These are phyloP conservation scores for Drosophila nigritarsus DNA, from an alignment of 2,888 invertebrate species.

Conservation along the genomic window DNA sequence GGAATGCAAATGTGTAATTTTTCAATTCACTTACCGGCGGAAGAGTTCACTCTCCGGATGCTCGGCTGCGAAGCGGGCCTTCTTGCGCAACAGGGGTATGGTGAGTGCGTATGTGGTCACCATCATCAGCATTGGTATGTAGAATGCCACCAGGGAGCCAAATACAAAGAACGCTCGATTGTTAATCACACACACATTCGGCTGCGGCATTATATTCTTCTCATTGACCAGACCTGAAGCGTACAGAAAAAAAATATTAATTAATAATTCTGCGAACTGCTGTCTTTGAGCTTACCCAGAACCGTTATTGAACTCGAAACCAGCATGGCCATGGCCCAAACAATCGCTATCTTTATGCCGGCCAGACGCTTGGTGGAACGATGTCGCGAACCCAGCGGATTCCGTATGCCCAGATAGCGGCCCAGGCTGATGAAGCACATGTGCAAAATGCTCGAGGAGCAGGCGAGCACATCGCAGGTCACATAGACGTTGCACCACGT, in stretches of 20 bases:
- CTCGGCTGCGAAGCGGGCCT: slow-evolving; percentile 90
- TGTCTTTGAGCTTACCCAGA: slow-evolving; percentile 87
- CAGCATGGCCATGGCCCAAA: slow-evolving; percentile 95
- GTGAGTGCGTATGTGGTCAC: slow-evolving; percentile 96
- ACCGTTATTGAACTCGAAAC: slow-evolving; percentile 94
- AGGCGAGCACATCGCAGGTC: slow-evolving; percentile 97
- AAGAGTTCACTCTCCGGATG: slow-evolving; percentile 88
- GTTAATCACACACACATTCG: slow-evolving; percentile 92
- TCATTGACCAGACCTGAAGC: slow-evolving; percentile 90
- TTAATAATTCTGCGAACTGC: background rate
- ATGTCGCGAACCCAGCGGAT: slow-evolving; percentile 94
- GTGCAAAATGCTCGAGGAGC: slow-evolving; percentile 97
- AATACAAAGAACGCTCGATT: slow-evolving; percentile 94
- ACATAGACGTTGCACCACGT: slow-evolving; percentile 97
- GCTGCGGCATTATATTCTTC: slow-evolving; percentile 92
- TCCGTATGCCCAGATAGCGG: slow-evolving; percentile 94
- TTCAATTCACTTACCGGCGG: slow-evolving; percentile 83
- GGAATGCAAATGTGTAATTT: slow-evolving; percentile 32
- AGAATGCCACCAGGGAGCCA: slow-evolving; percentile 96
- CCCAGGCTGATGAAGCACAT: slow-evolving; percentile 96
- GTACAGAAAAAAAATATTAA: background rate
- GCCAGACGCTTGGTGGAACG: slow-evolving; percentile 93
- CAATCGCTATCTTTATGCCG: slow-evolving; percentile 94
- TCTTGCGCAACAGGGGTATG: slow-evolving; percentile 92
- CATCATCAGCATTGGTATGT: slow-evolving; percentile 98